phyloP scores from a whole-genome alignment of 2,113 vertebrate species.

The Felis chaus region DNA sequence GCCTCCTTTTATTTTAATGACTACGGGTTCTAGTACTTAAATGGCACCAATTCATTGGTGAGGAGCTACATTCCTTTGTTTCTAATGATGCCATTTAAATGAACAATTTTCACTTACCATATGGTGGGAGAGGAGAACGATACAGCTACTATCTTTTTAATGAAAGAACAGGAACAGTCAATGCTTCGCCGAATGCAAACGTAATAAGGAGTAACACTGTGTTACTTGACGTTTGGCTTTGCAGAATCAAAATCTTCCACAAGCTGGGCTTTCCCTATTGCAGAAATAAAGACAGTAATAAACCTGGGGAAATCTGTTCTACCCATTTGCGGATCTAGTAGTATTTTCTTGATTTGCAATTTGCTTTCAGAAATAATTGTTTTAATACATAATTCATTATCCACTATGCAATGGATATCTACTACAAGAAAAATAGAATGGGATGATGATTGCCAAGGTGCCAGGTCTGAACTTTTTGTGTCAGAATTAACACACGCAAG shows the following conservation, averaged over 20 bases:
- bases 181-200: slow-evolving; percentile 75
- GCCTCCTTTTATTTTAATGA: slow-evolving; percentile 46
- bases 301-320: slow-evolving; percentile 65
- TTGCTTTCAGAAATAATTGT: slow-evolving; percentile 77
- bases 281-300: slow-evolving; percentile 69
- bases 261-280: slow-evolving; percentile 77
- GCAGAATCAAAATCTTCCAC: slow-evolving; percentile 80
- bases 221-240: slow-evolving; percentile 81
- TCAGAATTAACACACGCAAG: slow-evolving; percentile 80
- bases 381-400: slow-evolving; percentile 76
- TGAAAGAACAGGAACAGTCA: slow-evolving; percentile 72
- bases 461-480: slow-evolving; percentile 82
- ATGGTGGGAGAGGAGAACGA: background rate
- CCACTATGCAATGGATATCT: slow-evolving; percentile 76
- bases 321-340: slow-evolving; percentile 72
- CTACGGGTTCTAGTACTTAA: background rate
- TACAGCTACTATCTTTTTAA: slow-evolving; percentile 75
- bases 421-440: slow-evolving; percentile 78
- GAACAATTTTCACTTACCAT: slow-evolving; percentile 64
- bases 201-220: slow-evolving; percentile 71
- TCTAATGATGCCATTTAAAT: slow-evolving; percentile 58
- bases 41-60: slow-evolving; percentile 35
- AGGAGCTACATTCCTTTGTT: slow-evolving; percentile 28
- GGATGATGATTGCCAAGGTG: slow-evolving; percentile 76
- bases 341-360: slow-evolving; percentile 59